These are phyloP conservation scores for Phrynosoma platyrhinos DNA, from an alignment of 2,113 vertebrate species.

Conservation along the genomic window DNA sequence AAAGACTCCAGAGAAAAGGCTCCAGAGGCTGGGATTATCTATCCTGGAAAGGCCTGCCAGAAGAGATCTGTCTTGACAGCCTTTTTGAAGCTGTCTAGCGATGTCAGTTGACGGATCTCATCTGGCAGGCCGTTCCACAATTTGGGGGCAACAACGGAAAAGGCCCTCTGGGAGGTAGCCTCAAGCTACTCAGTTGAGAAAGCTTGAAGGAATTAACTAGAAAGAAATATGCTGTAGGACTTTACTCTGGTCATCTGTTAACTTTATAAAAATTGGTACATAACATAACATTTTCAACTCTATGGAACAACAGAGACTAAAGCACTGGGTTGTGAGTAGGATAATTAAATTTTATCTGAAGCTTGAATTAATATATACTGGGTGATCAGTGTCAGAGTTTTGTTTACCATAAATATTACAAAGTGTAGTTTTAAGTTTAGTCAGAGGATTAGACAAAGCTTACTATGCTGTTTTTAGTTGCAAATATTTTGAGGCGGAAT, in stretches of 20 bases:
- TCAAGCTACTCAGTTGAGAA: neutral
- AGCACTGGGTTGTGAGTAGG: neutral
- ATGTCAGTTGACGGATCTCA: no score
- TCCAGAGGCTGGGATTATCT: no score
- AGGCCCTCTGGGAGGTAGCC: no score
- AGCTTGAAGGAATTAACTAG: neutral
- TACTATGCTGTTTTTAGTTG: fast-evolving
- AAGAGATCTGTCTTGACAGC: no score
- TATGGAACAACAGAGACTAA: neutral
- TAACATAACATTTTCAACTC: neutral
- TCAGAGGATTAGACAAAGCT: neutral
- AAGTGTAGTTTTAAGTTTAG: neutral
- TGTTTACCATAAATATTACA: conserved; percentile 30
- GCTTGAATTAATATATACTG: neutral
- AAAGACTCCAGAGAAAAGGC: no score
- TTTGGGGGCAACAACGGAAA: no score
- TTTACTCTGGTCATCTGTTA: neutral
- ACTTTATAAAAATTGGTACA: neutral
- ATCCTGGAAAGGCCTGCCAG: no score
- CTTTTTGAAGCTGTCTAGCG: no score
- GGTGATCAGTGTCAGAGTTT: neutral
- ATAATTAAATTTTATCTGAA: neutral
- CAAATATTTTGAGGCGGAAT: conserved; percentile 13
- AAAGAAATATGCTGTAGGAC: neutral
- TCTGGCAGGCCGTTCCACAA: no score